A percentile compares a stretch with the other conserved stretches of the same genome.
phyloP scores from a whole-genome alignment of 2,888 invertebrate genomes.

The Drosophila neonasuta region DNA sequence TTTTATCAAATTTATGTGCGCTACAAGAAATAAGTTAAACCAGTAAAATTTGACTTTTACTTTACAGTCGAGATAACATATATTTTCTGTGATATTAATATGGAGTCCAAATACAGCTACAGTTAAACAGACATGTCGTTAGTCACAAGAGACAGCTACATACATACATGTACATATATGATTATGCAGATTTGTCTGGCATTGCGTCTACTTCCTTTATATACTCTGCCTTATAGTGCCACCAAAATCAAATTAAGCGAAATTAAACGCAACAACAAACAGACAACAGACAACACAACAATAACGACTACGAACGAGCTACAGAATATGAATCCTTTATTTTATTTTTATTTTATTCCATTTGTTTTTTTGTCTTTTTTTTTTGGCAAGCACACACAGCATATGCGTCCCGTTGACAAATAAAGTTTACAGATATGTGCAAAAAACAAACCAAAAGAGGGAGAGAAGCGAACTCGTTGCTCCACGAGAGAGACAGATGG shows the following conservation, averaged over 20 bases:
- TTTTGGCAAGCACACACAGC: slow-evolving; percentile 69
- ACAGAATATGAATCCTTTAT: slow-evolving; percentile 55
- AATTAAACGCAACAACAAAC: slow-evolving; percentile 61
- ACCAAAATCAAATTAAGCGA: slow-evolving; percentile 69
- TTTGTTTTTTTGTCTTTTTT: slow-evolving; percentile 15
- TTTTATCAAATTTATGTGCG: neutral
- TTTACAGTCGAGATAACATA: neutral
- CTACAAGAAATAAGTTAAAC: no score
- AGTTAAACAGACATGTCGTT: slow-evolving; percentile 10
- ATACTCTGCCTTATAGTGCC: slow-evolving; percentile 20
- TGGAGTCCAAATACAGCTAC: neutral
- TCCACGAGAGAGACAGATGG: slow-evolving; percentile 49
- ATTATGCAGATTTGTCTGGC: slow-evolving; percentile 1
- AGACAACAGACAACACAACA: slow-evolving; percentile 21
- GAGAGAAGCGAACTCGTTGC: slow-evolving; percentile 4
- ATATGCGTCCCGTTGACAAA: slow-evolving; percentile 75
- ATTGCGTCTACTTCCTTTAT: slow-evolving; percentile 3
- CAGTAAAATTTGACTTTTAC: neutral
- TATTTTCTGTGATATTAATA: neutral
- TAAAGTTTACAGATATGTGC: slow-evolving; percentile 72
- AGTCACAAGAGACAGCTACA: slow-evolving; percentile 3
- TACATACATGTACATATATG: neutral
- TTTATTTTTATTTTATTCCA: slow-evolving; percentile 34
- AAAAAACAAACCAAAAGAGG: slow-evolving; percentile 31
- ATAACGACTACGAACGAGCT: slow-evolving; percentile 33